These are phyloP conservation scores for Synaphobranchus kaupii DNA, from an alignment of 2,797 vertebrate genomes.

Conservation along the genomic window DNA sequence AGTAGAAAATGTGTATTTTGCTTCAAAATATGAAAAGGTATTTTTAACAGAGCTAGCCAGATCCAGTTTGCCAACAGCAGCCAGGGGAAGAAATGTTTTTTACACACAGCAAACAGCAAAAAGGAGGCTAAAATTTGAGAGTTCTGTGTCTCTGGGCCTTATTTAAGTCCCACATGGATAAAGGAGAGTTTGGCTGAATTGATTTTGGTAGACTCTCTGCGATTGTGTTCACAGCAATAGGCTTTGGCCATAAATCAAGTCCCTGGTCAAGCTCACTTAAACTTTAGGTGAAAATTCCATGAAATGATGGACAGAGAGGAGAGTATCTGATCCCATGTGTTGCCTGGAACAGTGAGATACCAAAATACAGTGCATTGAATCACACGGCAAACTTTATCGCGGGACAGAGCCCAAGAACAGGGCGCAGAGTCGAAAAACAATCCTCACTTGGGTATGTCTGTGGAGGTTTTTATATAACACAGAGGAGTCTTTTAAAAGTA, in stretches of 20 bases:
- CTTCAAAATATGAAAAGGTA: no score
- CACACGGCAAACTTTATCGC: slow-evolving; percentile 24
- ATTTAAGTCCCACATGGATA: not conserved
- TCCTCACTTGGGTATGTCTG: not conserved
- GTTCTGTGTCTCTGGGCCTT: not conserved
- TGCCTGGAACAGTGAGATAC: slow-evolving; percentile 11
- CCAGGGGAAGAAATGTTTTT: not conserved
- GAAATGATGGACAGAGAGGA: not conserved
- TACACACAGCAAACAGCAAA: not conserved
- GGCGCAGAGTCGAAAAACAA: not conserved
- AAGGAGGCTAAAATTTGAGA: not conserved
- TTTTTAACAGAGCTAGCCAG: not conserved
- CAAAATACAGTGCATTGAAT: slow-evolving; percentile 40
- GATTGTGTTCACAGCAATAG: not conserved
- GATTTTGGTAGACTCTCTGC: not conserved
- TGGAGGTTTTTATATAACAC: not conserved
- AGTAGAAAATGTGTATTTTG: no score
- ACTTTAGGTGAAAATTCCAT: slow-evolving; percentile 5
- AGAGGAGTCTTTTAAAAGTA: not conserved
- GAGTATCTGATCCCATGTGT: not conserved
- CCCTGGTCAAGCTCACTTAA: not conserved
- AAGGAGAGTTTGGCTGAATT: not conserved
- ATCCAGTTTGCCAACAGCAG: not conserved
- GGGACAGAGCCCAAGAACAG: not conserved
- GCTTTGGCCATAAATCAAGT: not conserved